Evolutionary conservation across 2,888 invertebrate species (phyloP), one percentile per base, ranked within the genome.

Genomic region (Synanthedon tipuliformis): DNA sequence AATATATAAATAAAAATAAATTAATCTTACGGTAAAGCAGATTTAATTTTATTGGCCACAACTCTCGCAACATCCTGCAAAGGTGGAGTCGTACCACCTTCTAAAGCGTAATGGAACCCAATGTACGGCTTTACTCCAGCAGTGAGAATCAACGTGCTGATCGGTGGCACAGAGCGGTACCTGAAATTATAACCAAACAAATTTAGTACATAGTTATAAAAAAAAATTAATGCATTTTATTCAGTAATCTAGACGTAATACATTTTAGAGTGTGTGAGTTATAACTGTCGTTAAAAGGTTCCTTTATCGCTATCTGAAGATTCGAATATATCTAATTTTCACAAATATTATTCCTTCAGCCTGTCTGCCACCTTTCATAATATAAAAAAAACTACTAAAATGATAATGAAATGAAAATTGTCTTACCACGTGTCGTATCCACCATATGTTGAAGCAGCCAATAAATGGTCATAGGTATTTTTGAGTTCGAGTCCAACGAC

Each of bases 1-100:
- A n/a, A n/a, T n/a, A n/a, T n/a, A n/a, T n/a, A n/a, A n/a, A n/a
- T n/a, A n/a, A n/a, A n/a, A n/a, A n/a, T n/a, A n/a, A n/a, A n/a
- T n/a, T n/a, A n/a, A 55, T 89, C 93, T 91, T 70, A 94, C 93
- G 94, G 93, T 61, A 94, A 81, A 50, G 92, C 92, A 50, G 91
- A 92, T 73, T 95, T 94, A 27, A 97, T 88, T 88, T 95, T 96
- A 69, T 92, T 94, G 1, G 96, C 96, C 51, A 97, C 94, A 53
- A 95, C 96, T 72, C 94, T 92, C 0, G 97, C 97, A n/a, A 98
- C 95, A 73, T 97, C 97, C 52, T 95, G 92, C 12, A 98, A 84
- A 0, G 95, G 94, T 40, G 93, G 93, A 15, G 93, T 88, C 8
- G 77, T 81, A 53, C 92, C 93, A 18, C 96, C 97, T 89, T 98